These are phyloP conservation scores for Pandemis cinnamomeana DNA, from an alignment of 2,888 invertebrate species.

Conservation along the genomic window DNA sequence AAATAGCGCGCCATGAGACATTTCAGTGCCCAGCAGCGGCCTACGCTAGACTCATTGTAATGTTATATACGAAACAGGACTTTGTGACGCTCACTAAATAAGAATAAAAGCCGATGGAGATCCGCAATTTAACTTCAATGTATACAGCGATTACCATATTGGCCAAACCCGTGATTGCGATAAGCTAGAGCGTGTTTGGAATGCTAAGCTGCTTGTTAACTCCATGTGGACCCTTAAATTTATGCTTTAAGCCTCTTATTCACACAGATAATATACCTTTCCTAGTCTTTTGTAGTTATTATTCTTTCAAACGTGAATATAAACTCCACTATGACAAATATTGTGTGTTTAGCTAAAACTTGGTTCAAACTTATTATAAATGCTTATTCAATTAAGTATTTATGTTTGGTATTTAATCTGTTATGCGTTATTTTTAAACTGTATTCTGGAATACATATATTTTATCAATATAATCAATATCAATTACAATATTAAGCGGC, in stretches of 20 bases:
- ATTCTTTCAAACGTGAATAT: too few relatives aligned
- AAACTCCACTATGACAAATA: too few relatives aligned
- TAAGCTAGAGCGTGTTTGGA: conserved; percentile 11
- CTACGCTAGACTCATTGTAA: too few relatives aligned
- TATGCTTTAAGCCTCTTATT: not conserved
- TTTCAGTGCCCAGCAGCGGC: too few relatives aligned
- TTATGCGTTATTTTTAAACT: not conserved
- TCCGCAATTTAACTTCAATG: not conserved
- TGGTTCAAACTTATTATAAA: too few relatives aligned
- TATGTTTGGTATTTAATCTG: too few relatives aligned
- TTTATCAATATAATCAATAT: not conserved
- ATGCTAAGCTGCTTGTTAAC: conserved; percentile 18
- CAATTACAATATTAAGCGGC: not conserved
- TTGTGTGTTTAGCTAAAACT: too few relatives aligned
- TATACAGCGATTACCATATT: conserved; percentile 25
- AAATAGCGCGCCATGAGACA: too few relatives aligned
- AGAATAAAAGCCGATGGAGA: not conserved
- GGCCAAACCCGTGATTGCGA: conserved; percentile 6
- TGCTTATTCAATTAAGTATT: too few relatives aligned
- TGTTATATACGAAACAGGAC: not conserved
- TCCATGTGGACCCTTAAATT: not conserved
- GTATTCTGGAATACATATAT: not conserved
- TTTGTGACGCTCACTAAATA: not conserved
- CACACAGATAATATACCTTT: not conserved
- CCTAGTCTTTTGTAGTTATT: not conserved